These are phyloP conservation scores for Galerucella pusilla DNA, from an alignment of 2,888 invertebrate genomes.

Conservation along the genomic window DNA sequence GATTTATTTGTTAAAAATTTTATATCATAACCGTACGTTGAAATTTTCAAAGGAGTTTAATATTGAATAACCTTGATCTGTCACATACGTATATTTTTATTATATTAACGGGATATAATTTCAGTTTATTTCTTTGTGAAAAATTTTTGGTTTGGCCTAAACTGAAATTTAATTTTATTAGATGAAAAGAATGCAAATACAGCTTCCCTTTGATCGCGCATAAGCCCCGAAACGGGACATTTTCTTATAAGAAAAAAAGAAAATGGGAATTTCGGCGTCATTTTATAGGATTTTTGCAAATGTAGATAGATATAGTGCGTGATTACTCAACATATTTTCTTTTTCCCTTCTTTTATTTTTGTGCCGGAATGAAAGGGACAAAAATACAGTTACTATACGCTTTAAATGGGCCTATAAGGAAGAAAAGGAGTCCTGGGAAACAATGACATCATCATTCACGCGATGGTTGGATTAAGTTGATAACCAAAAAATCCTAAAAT, in stretches of 20 bases:
- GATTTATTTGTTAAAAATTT: too few relatives aligned
- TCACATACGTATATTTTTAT: too few relatives aligned
- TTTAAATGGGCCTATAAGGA: too few relatives aligned
- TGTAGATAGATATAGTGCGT: constrained; percentile 3
- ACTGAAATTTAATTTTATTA: constrained; percentile 13
- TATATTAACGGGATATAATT: too few relatives aligned
- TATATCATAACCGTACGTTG: too few relatives aligned
- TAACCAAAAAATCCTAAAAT: too few relatives aligned
- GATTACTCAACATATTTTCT: not conserved
- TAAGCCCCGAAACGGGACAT: constrained; percentile 7
- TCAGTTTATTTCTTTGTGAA: not conserved
- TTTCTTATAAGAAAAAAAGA: constrained; percentile 10
- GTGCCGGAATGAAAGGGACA: not conserved
- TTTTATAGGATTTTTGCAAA: constrained; percentile 13
- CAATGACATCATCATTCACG: too few relatives aligned
- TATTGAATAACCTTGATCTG: too few relatives aligned
- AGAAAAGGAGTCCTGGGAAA: too few relatives aligned
- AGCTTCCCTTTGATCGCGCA: not conserved
- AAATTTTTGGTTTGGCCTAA: not conserved
- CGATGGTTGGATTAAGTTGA: too few relatives aligned
- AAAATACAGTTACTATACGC: too few relatives aligned
- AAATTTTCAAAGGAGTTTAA: too few relatives aligned
- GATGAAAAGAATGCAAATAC: constrained; percentile 14
- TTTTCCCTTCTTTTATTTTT: not conserved
- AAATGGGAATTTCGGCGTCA: not conserved